Conservation (phyloP, 1,140 invertebrate species). For the Scaptomyza pallida region DNA sequence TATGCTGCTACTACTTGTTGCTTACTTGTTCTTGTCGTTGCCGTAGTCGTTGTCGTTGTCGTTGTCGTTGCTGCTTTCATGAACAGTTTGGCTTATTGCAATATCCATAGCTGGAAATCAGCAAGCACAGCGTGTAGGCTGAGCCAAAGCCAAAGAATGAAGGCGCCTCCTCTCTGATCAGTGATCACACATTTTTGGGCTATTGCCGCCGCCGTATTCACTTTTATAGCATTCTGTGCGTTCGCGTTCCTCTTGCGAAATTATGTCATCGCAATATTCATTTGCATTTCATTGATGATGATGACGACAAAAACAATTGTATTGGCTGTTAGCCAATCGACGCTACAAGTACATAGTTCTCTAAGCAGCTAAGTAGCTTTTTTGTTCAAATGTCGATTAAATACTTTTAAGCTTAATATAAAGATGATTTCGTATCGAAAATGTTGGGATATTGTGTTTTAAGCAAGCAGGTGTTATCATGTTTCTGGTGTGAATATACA, state of each 20-base stretch:
- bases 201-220: conserved; percentile 32
- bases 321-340: conserved; percentile 11
- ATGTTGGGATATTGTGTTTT: background rate
- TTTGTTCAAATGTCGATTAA: conserved; percentile 11
- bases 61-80: conserved; percentile 22
- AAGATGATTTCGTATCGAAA: no score
- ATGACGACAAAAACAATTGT: conserved; percentile 7
- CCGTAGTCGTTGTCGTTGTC: no score
- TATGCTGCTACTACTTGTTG: background rate
- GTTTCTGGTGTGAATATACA: no score
- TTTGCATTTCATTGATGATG: conserved; percentile 49
- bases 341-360: no score
- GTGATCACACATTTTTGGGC: conserved; percentile 7
- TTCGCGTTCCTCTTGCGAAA: conserved; percentile 57
- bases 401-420: background rate
- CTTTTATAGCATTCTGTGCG: conserved; percentile 58
- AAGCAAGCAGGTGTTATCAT: no score
- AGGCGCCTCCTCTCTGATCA: conserved; percentile 1
- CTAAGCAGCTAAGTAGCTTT: no score
- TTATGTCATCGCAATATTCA: conserved; percentile 60
- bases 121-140: conserved; percentile 47
- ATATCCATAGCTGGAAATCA: conserved; percentile 49
- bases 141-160: no score
- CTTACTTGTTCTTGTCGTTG: conserved; percentile 5
- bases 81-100: conserved; percentile 27